phyloP scores from a whole-genome alignment of 2,797 vertebrate genomes.

The Erithacus rubecula region DNA sequence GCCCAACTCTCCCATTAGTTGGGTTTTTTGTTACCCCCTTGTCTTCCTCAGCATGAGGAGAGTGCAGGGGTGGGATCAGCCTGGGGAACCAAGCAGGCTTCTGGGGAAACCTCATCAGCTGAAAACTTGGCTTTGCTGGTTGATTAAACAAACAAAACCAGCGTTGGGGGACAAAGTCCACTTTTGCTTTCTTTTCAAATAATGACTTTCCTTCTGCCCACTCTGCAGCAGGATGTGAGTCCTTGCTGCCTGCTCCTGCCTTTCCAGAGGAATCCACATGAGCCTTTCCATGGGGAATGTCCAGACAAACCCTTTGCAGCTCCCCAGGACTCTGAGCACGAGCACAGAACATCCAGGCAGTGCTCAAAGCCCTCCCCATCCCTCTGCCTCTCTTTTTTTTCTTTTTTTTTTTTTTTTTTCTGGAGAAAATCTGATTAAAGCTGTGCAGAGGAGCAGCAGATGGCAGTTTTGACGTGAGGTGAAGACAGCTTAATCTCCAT shows the following conservation, averaged over 20 bases:
- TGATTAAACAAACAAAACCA: not conserved
- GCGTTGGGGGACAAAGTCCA: not conserved
- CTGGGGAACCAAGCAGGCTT: not conserved
- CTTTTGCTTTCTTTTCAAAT: not conserved
- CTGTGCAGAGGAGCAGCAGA: constrained; percentile 50
- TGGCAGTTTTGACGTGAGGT: constrained; percentile 64
- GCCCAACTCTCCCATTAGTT: not conserved
- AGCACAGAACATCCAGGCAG: not conserved
- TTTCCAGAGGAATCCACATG: not conserved
- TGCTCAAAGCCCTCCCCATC: not conserved
- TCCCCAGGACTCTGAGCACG: not conserved
- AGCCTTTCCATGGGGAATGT: not conserved
- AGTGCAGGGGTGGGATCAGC: not conserved
- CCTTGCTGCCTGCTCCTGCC: not conserved
- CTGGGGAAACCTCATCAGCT: not conserved
- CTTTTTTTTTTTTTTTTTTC: not conserved
- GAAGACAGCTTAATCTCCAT: constrained; percentile 69
- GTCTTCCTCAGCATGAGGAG: not conserved
- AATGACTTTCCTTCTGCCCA: not conserved
- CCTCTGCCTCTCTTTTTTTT: not conserved
- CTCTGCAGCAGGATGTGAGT: not conserved
- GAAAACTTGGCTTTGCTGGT: not conserved
- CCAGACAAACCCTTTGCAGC: not conserved
- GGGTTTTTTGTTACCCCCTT: not conserved
- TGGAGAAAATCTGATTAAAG: constrained; percentile 62